Evolutionary conservation across 2,888 invertebrate species (phyloP), one percentile per base, ranked within the genome.

Genomic region (Drosophila percnosoma): DNA sequence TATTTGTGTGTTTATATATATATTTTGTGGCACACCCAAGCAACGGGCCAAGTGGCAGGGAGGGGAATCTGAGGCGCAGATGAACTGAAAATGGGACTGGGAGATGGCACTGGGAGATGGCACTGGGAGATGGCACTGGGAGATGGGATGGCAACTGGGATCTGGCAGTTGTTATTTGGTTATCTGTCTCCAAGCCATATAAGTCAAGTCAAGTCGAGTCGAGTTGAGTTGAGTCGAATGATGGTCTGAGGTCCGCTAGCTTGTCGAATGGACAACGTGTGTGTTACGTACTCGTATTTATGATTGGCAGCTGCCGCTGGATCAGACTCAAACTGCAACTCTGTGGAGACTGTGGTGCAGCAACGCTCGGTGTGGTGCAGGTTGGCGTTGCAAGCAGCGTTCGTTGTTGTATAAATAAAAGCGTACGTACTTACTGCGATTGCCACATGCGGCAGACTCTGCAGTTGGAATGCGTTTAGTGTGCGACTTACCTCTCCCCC

Each of bases 111-210:
- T 62, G 62, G 58, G 57, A 42, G 36, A 8, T 10, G 15, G 40
- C 49, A 45, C 24, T 13, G 45, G 52, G 54, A 42, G 36, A 8
- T 10, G 15, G 40, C 49, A 45, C 24, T 13, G 45, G 52, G 54
- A 51, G 57, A 40, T 40, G 24, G 42, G 13, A 31, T 8, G 42
- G 62, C 21, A 67, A 59, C 83, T 83, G 72, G 40, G 57, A 57
- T 31, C 31, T 42, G 38, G 78, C 81, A 87, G 87, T 87, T 89
- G 89, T 85, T 85, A 89, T 84, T 89, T 84, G 89, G 84, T 82
- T 89, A 89, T 89, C 89, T 90, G 88, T 82, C 86, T 38, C 8
- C 38, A 59, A 73, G 84, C 87, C 89, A 84, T 89, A 87, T 81
- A 87, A 79, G 87, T 27, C 49, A 8, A 54, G 33, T 36, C 53